Evolutionary conservation across 2,113 vertebrate genomes (phyloP), one percentile per base, ranked within the genome.

Genomic region (Brienomyrus longianalis): DNA sequence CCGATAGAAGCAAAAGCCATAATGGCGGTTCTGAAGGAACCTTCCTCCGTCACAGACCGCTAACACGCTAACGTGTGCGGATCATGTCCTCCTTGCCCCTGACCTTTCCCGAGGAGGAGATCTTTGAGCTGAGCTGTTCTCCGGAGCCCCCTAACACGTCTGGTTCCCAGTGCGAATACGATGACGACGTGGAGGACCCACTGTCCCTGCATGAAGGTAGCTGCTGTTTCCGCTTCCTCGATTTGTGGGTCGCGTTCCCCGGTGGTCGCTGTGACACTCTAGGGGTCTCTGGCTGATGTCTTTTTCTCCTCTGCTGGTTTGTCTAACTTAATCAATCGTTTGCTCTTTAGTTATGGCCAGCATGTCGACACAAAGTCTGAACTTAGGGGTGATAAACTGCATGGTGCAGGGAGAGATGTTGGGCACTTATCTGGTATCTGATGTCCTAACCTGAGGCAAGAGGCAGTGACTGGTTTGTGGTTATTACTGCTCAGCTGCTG

Each of bases 151-250:
- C 89, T 31, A 90, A 93, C 39, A 89, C 43, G 56, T 89, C 91
- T 11, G 83, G n/a, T 54, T 80, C 50, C 47, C 47, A 90, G 80
- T 45, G 35, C 11, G 85, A 89, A n/a, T 90, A 45, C 43, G 90
- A 93, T 66, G 95, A 94, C 89, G 92, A 88, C 7, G 90, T 85
- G 9, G 94, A 94, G 17, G 91, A 85, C 88, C 91, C 95, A 88
- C 95, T 95, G 23, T 92, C 95, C 88, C 88, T 95, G 94, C 96
- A 97, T 90, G 96, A 97, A 96, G 97, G 97, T 97, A 97, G 90
- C 2, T 19, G 54, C 54, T 59, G 5, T 23, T 88, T 88, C 52
- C 47, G 2, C 31, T 6, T 87, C 48, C 45, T 11, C 27, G 7
- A 11, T 27, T 77, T 59, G 27, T 52, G 43, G n/a, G 50, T 47